These are phyloP conservation scores for Streptopelia turtur DNA, from an alignment of 2,797 vertebrate species.

Conservation along the genomic window DNA sequence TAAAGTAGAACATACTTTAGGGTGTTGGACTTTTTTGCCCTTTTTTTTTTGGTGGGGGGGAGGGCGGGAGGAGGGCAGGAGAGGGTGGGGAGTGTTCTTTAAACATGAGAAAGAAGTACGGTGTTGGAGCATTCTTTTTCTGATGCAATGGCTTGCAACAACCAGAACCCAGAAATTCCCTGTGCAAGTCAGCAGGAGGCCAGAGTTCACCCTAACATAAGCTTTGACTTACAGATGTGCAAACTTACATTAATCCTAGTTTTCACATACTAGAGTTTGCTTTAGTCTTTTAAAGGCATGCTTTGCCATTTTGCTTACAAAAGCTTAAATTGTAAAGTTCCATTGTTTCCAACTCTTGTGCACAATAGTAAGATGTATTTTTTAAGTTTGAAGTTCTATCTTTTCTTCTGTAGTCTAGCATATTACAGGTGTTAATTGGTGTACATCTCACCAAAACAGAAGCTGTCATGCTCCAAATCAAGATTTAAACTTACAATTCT, in stretches of 20 bases:
- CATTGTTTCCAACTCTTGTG: background rate
- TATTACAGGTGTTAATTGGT: background rate
- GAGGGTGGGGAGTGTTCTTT: background rate
- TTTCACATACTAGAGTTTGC: background rate
- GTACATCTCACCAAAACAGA: background rate
- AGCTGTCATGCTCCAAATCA: background rate
- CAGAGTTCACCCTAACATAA: background rate
- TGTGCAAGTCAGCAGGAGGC: background rate
- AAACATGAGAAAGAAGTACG: background rate
- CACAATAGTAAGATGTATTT: background rate
- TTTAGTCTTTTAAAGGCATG: background rate
- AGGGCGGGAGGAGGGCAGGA: no score
- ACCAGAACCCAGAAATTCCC: background rate
- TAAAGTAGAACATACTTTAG: background rate
- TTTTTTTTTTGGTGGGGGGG: background rate
- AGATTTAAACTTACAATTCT: background rate
- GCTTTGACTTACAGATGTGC: background rate
- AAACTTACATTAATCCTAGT: background rate
- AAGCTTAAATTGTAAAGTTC: background rate
- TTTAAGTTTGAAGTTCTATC: background rate
- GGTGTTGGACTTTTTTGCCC: background rate
- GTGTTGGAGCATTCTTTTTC: background rate
- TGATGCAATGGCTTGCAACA: slow-evolving; percentile 59
- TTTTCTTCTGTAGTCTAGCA: background rate
- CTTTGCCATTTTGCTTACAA: background rate